Evolutionary conservation across 2,113 vertebrate species (phyloP).

Genomic region (Hippopotamus amphibius): DNA sequence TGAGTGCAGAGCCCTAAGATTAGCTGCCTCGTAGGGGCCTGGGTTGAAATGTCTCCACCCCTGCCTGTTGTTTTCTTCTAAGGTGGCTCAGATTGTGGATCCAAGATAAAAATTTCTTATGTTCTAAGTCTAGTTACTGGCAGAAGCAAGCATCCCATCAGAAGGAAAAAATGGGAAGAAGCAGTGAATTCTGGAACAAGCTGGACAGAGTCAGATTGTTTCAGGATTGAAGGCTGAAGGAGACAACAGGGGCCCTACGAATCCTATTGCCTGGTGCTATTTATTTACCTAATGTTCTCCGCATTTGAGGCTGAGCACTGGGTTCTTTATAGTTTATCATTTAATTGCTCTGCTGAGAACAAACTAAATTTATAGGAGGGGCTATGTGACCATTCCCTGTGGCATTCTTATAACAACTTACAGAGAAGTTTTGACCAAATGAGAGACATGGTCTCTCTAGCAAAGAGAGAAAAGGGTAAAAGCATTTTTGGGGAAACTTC

Average conservation of each 20-base stretch:
- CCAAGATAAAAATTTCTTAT: constrained; percentile 24
- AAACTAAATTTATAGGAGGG: not conserved
- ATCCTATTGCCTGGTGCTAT: not conserved
- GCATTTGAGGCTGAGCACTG: not conserved
- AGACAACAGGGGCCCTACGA: not conserved
- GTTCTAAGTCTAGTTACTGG: not conserved
- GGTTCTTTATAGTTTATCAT: not conserved
- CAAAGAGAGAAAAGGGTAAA: not conserved
- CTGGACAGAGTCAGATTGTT: not conserved
- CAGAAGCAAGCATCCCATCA: constrained; percentile 21
- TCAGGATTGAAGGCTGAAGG: not conserved
- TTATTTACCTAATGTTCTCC: not conserved
- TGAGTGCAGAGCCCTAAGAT: not conserved
- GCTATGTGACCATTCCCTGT: not conserved
- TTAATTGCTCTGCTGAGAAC: not conserved
- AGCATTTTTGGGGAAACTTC: constrained; percentile 19
- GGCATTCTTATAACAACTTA: constrained; percentile 32
- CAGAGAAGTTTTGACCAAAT: not conserved
- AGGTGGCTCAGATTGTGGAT: not conserved
- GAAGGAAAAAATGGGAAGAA: constrained; percentile 46
- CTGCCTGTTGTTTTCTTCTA: not conserved
- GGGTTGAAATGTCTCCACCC: not conserved
- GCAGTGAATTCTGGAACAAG: constrained; percentile 5
- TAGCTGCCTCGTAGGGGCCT: not conserved
- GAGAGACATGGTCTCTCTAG: not conserved